Evolutionary conservation across 2,797 vertebrate species (phyloP).

Genomic region (Aulostomus chinensis): DNA sequence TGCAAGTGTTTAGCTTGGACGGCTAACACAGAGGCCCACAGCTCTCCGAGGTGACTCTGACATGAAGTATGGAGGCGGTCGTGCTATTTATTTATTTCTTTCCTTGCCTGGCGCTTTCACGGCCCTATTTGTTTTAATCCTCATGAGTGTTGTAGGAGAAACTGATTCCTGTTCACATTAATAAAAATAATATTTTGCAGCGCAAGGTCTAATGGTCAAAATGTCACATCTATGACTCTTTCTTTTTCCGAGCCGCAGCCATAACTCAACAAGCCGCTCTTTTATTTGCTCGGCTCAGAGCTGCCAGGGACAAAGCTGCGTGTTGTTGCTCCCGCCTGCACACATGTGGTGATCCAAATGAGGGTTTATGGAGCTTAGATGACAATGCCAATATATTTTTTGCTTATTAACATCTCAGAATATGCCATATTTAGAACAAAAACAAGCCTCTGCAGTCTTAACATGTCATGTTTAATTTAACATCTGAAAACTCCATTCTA

Average conservation of each 20-base stretch:
- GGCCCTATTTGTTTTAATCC: slow-evolving; percentile 82
- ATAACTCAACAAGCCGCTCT: slow-evolving; percentile 76
- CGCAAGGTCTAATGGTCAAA: slow-evolving; percentile 78
- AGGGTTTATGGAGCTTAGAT: slow-evolving; percentile 39
- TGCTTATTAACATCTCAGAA: slow-evolving; percentile 25
- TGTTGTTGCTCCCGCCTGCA: slow-evolving; percentile 38
- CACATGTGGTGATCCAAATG: slow-evolving; percentile 35
- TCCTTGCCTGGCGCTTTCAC: slow-evolving; percentile 71
- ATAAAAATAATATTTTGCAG: slow-evolving; percentile 86
- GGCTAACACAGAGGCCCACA: slow-evolving; percentile 75
- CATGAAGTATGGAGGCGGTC: slow-evolving; percentile 78
- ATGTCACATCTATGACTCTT: slow-evolving; percentile 74
- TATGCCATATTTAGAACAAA: slow-evolving; percentile 24
- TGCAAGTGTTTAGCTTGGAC: slow-evolving; percentile 82
- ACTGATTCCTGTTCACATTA: slow-evolving; percentile 82
- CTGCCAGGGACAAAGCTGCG: slow-evolving; percentile 41
- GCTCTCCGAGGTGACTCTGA: slow-evolving; percentile 75
- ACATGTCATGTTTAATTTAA: slow-evolving; percentile 9
- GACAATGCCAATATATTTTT: slow-evolving; percentile 38
- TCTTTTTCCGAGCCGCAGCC: slow-evolving; percentile 58
- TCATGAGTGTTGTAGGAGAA: slow-evolving; percentile 81
- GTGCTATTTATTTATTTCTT: slow-evolving; percentile 79
- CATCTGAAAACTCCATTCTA: not conserved
- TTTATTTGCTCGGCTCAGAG: slow-evolving; percentile 61
- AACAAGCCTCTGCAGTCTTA: slow-evolving; percentile 16